Evolutionary conservation across 2,113 vertebrate genomes (phyloP).

Genomic region (Catharus fuscescens): DNA sequence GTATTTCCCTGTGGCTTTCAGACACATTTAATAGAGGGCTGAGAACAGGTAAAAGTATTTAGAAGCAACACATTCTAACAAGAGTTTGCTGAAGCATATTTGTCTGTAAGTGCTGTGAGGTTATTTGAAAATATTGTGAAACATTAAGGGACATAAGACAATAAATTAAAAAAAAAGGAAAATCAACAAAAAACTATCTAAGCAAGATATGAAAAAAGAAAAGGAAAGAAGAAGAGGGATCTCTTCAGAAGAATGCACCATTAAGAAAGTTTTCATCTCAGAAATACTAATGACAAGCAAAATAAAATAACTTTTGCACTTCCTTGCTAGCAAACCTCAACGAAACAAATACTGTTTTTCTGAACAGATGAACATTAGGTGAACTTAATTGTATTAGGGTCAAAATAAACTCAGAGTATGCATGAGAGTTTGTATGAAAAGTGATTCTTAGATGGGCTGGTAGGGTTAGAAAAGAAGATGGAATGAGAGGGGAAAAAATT

Average conservation of each 20-base stretch:
- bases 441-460: background rate
- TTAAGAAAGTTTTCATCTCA: background rate
- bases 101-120: background rate
- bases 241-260: background rate
- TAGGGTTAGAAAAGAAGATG: background rate
- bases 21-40: background rate
- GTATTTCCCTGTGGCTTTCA: background rate
- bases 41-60: background rate
- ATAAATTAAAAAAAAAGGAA: background rate
- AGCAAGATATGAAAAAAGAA: background rate
- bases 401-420: background rate
- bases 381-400: background rate
- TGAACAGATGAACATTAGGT: background rate
- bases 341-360: background rate
- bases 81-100: background rate
- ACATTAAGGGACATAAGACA: background rate
- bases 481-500: background rate
- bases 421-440: background rate
- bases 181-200: background rate
- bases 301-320: background rate
- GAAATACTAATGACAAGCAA: background rate
- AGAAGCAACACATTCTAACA: constrained; percentile 30
- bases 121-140: constrained; percentile 4
- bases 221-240: background rate
- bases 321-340: background rate